These are phyloP conservation scores for Sander lucioperca DNA, from an alignment of 2,113 vertebrate genomes.

Conservation along the genomic window DNA sequence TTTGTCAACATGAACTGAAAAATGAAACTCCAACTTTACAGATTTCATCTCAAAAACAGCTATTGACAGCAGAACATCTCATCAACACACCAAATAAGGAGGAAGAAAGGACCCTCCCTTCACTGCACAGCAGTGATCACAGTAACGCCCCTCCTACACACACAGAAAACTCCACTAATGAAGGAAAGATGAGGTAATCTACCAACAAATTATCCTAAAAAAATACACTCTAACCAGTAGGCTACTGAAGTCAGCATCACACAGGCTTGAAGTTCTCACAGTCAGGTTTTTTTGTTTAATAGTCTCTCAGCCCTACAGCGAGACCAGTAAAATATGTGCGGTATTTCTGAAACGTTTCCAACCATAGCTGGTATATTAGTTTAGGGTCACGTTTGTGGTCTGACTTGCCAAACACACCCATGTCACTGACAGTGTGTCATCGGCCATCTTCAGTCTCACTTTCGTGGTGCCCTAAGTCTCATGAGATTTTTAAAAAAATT, in stretches of 20 bases:
- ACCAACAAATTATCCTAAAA: neutral
- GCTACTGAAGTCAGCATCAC: neutral
- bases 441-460: neutral
- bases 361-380: slow-evolving; percentile 18
- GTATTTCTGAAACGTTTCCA: slow-evolving; percentile 51
- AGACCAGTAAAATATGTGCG: slow-evolving; percentile 44
- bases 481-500: neutral
- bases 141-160: slow-evolving; percentile 11
- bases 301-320: neutral
- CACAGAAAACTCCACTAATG: slow-evolving; percentile 19
- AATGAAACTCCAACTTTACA: slow-evolving; percentile 10
- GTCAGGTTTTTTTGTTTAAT: neutral
- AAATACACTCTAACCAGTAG: neutral
- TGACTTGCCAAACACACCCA: slow-evolving; percentile 48
- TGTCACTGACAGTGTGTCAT: slow-evolving; percentile 41
- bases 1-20: neutral
- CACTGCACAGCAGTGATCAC: slow-evolving; percentile 21
- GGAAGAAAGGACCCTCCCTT: neutral
- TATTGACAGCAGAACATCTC: slow-evolving; percentile 1
- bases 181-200: slow-evolving; percentile 64
- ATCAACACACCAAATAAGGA: slow-evolving; percentile 31
- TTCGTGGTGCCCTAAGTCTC: neutral
- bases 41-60: slow-evolving; percentile 46
- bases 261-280: neutral
- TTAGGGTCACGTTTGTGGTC: neutral